Base-by-base conservation (phyloP, 1,140 invertebrate species). In the Pseudoatta argentina region DNA sequence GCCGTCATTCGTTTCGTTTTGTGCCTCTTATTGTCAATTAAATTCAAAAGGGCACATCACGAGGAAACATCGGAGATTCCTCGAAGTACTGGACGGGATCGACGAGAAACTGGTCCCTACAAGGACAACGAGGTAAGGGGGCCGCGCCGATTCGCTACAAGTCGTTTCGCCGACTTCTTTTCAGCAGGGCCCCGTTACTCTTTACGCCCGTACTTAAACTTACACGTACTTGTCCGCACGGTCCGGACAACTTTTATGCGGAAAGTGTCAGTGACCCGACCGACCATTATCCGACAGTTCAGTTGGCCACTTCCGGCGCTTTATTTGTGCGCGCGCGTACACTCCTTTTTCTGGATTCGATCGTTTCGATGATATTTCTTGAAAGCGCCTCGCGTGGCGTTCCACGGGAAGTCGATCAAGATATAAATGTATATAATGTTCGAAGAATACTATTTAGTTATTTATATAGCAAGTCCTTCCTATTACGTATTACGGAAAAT, bases 111-210 rank as follows among this genome's bases (percentile, higher is more conserved):
- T 88, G 76, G 85, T 87, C 77, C 83, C 85, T 85, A 92, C 92
- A 91, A 92, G 92, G 92, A 92, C 88, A 93, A 92, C 91, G 90
- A 92, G 91, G 90, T 92, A 93, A 93, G 79, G 89, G 91, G 87
- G 81, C 89, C 88, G 91, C 86, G 87, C 83, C 83, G 91, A 90
- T 89, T 90, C 91, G 88, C 72, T 82, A 86, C 89, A 83, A 76
- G 76, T 79, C 86, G 86, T 88, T 87, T 77, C 69, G 87, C 71
- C 86, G 81, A 88, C 81, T 78, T 86, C 87, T 92, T 91, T 90
- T 93, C 83, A 91, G 66, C 77, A 63, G 83, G 83, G 83, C 82
- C 83, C 92, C 92, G 92, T 93, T 93, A 93, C 92, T 93, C 92
- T 93, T 92, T 92, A 91, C 76, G 89, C 27, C 89, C 66, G 83